phyloP scores from a whole-genome alignment of 1,140 invertebrate genomes.

The Cyclargus thomasi region DNA sequence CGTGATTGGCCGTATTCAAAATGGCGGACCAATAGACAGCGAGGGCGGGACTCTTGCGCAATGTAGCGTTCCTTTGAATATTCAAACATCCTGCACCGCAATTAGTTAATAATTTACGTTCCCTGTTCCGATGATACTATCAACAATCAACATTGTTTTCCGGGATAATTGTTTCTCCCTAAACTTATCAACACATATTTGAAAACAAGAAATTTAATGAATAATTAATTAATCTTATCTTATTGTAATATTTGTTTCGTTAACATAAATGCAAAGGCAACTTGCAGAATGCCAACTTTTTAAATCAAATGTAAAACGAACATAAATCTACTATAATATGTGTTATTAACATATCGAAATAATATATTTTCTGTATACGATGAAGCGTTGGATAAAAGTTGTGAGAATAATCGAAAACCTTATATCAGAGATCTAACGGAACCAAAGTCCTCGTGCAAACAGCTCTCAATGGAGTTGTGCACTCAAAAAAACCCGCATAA shows the following conservation, averaged over 20 bases:
- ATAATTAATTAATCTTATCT: constrained; percentile 15
- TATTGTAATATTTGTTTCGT: background rate
- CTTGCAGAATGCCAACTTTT: too few relatives aligned
- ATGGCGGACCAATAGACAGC: constrained; percentile 52
- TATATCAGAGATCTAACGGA: constrained; percentile 30
- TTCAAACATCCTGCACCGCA: constrained; percentile 31
- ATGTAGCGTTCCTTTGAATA: constrained; percentile 46
- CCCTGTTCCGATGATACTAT: constrained; percentile 11
- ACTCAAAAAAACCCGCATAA: constrained; percentile 43
- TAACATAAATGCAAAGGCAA: background rate
- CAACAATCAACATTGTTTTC: constrained; percentile 12
- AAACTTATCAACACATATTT: constrained; percentile 9
- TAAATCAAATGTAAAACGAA: too few relatives aligned
- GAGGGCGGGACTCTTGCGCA: constrained; percentile 65
- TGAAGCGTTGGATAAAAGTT: background rate
- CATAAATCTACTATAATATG: too few relatives aligned
- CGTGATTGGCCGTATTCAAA: constrained; percentile 53
- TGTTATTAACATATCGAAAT: too few relatives aligned
- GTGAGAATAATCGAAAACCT: constrained; percentile 7
- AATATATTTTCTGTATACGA: background rate
- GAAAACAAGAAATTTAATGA: constrained; percentile 9
- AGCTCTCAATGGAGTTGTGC: constrained; percentile 24
- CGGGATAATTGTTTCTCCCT: constrained; percentile 17
- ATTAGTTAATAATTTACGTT: constrained; percentile 9
- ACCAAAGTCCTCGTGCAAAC: constrained; percentile 26